Conservation (phyloP, 2,797 vertebrate genomes). For the Onychomys leucogaster region DNA sequence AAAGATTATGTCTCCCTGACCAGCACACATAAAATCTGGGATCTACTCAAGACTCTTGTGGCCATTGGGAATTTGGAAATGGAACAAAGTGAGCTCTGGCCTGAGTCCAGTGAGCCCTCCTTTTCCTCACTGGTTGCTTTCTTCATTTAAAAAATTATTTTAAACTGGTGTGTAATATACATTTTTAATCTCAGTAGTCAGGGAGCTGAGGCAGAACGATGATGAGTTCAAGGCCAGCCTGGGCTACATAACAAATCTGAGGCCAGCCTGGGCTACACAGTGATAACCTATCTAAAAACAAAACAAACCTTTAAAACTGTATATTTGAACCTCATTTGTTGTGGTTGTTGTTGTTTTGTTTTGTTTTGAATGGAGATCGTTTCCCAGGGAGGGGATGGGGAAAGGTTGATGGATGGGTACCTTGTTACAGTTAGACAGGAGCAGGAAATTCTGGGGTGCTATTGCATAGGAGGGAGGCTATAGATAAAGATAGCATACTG, state of each 20-base stretch:
- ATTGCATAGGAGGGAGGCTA: neutral
- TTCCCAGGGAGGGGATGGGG: neutral
- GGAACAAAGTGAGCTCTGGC: neutral
- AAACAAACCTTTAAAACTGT: neutral
- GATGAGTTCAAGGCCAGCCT: neutral
- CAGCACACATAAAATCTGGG: rapidly evolving
- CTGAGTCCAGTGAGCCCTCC: neutral
- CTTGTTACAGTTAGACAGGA: neutral
- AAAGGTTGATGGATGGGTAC: neutral
- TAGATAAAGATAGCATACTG: neutral
- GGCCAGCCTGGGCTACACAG: neutral
- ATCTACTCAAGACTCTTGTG: neutral
- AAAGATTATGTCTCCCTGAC: neutral
- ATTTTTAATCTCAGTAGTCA: neutral
- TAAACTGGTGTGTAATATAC: neutral
- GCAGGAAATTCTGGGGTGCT: neutral
- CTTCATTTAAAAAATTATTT: neutral
- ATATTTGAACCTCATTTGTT: neutral
- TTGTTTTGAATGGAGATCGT: neutral
- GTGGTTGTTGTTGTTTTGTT: neutral
- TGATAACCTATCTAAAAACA: neutral
- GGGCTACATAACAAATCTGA: neutral
- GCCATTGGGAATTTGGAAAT: neutral
- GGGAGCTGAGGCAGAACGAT: neutral
- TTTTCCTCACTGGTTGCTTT: neutral